A percentile compares a stretch with the other conserved stretches of the same genome.
These are phyloP conservation scores for Ochotona curzoniae DNA, from an alignment of 2,113 vertebrate genomes.

Conservation along the genomic window DNA sequence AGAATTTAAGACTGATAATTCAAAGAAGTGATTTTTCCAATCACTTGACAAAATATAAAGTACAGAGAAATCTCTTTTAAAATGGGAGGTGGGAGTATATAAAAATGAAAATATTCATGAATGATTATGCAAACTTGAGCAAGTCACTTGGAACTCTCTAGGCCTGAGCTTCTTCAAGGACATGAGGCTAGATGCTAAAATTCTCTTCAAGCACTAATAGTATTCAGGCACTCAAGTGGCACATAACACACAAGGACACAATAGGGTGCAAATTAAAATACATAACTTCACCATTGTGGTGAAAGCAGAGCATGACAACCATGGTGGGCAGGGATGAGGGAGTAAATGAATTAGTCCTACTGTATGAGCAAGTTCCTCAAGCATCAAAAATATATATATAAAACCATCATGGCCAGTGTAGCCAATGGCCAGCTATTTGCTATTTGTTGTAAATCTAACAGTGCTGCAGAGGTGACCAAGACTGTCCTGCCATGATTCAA, in stretches of 20 bases:
- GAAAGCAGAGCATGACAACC: background rate
- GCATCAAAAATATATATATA: too few relatives aligned
- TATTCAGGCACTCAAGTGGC: background rate
- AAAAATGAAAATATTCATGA: background rate
- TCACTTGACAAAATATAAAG: background rate
- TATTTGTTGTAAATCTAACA: background rate
- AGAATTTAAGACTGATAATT: background rate
- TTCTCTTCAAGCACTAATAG: background rate
- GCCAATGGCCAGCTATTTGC: background rate
- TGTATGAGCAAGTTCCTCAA: background rate
- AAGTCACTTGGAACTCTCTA: background rate
- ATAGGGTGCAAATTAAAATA: background rate
- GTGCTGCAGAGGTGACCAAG: background rate
- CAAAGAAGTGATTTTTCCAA: slow-evolving; percentile 4
- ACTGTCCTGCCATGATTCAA: background rate
- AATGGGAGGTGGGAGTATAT: too few relatives aligned
- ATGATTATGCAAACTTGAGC: background rate
- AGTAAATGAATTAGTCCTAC: background rate
- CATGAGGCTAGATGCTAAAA: background rate
- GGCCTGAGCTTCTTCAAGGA: background rate
- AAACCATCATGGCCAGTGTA: background rate
- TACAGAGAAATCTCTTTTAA: background rate
- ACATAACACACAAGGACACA: background rate
- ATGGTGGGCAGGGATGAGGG: background rate
- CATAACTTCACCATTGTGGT: background rate